Evolutionary conservation across 2,113 vertebrate genomes (phyloP), one percentile per base, ranked within the genome.

Genomic region (Dicerorhinus sumatrensis): DNA sequence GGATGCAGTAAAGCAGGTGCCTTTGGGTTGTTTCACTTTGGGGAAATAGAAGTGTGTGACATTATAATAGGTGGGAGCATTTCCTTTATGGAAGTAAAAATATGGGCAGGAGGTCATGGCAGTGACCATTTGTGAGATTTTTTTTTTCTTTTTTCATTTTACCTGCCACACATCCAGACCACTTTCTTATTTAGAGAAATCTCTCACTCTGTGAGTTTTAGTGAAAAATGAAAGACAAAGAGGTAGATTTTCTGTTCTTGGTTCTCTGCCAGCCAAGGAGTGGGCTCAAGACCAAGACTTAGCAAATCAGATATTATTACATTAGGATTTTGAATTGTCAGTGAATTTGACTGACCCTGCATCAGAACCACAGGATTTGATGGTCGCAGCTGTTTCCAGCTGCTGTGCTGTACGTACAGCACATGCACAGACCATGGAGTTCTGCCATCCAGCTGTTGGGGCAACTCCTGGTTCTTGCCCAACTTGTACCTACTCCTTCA

Each of bases 351-450:
- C 36, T 73, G 46, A 46, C 42, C n/a, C 20, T 46, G 46, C 3
- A 5, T 87, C n/a, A 65, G 65, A 54, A 60, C 18, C 18, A 16
- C 51, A 33, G 79, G 56, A 70, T 90, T 46, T 81, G 91, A 13
- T 11, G 29, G 56, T 48, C 58, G 29, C 87, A 91, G 73, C 87
- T 94, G 82, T 48, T 56, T 58, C 60, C 92, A 96, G 63, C 86
- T 90, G 86, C 62, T 60, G 36, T 39, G 20, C 31, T 73, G 31
- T 33, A 39, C 29, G 8, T 12, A 31, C 0, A 67, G 23, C 48
- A 82, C 76, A 75, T 18, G 31, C 18, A 56, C 18, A 39, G 56
- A 86, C n/a, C 82, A 8, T 3, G 31, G 9, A 9, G 54, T 70
- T 62, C 27, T 62, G n/a, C 21, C 14, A 4, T 16, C 58, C 54